Base-by-base conservation (phyloP, 2,888 invertebrate genomes). In the Xestia xanthographa region DNA sequence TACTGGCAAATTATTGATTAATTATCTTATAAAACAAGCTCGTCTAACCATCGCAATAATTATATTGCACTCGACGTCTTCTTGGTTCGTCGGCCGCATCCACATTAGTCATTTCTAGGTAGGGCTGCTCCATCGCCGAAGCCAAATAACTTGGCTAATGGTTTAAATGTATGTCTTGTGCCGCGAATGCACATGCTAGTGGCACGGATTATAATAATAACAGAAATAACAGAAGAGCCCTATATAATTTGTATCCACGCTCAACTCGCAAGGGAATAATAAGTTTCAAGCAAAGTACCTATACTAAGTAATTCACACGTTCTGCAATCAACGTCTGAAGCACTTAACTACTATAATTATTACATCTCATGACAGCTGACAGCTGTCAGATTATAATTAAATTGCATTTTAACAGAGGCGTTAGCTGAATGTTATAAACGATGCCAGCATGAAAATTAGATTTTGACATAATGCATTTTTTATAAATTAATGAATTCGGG, bases 341-440 rank as follows among this genome's bases (percentile, higher is more conserved):
- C 63, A 79, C 29, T 14, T 58, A 80, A 43, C 41, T 58, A 48
- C 17, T 45, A 17, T 43, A 53, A 67, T 76, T 77, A 79, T 69
- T 12, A 68, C 45, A 14, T 62, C 5, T 45, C n/a, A 20, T 48
- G 45, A 34, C 72, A 34, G 11, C 9, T 38, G 80, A 50, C 81
- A 81, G 75, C 75, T 80, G 56, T 75, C 81, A 68, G 22, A 75
- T 63, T 56, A 67, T 63, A 43, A 74, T 66, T 34, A 43, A 79
- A 67, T 74, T 74, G 4, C 20, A 65, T 75, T 68, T 65, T 43
- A 65, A 12, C 6, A 17, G 58, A 20, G 58, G 9, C 58, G 29
- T 58, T 9, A 58, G 20, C 58, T 58, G 58, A 29, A 58, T 58
- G 22, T 17, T 29, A 17, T 58, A 29, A 26, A 58, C 56, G 3